A percentile compares a stretch with the other conserved stretches of the same genome.
Conservation (phyloP, 2,797 vertebrate genomes). For the Falco naumanni region DNA sequence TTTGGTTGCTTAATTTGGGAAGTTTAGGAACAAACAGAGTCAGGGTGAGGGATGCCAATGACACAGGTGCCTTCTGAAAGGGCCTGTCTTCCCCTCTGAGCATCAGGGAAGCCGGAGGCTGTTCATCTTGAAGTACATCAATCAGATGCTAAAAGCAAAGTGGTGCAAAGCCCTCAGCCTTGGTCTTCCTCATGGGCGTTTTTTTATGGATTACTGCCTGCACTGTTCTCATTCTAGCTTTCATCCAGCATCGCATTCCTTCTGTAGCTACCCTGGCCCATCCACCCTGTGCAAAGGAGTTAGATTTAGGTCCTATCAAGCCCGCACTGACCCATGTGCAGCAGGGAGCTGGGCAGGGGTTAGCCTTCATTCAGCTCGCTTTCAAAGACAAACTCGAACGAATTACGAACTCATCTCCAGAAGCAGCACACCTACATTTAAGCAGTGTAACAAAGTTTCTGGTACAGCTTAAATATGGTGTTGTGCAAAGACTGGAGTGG, state of each 20-base stretch:
- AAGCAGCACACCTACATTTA: background rate
- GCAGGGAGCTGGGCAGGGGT: background rate
- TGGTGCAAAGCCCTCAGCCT: too few relatives aligned
- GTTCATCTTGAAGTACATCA: background rate
- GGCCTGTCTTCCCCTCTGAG: background rate
- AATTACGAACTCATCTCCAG: background rate
- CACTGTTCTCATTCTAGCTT: background rate
- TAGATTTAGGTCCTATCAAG: background rate
- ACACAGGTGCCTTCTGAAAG: background rate
- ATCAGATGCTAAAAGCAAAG: background rate
- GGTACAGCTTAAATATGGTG: accelerated
- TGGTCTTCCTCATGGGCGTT: accelerated
- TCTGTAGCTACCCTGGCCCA: background rate
- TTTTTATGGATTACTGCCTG: background rate
- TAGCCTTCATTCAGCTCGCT: background rate
- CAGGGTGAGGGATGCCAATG: accelerated
- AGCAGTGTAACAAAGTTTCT: background rate
- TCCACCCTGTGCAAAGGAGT: accelerated
- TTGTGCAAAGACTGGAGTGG: background rate
- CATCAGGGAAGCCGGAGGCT: background rate
- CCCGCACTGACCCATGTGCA: accelerated
- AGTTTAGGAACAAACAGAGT: accelerated
- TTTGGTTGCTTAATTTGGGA: background rate
- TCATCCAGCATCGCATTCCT: background rate
- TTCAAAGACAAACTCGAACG: background rate